These are phyloP conservation scores for Heliothis virescens DNA, from an alignment of 1,140 invertebrate species.

Conservation along the genomic window DNA sequence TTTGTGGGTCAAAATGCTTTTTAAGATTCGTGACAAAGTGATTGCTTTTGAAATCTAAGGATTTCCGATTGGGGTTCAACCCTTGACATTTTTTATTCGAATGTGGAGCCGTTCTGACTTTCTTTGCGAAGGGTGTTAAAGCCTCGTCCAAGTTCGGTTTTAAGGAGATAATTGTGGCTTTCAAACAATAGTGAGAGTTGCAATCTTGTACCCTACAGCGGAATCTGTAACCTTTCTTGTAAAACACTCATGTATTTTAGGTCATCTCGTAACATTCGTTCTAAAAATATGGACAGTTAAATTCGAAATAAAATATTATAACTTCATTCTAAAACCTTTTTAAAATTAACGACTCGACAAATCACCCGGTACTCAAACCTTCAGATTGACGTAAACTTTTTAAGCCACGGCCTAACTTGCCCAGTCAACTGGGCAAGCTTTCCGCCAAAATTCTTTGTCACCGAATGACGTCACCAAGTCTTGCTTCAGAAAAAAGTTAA, in stretches of 20 bases:
- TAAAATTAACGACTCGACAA: too few relatives aligned
- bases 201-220: too few relatives aligned
- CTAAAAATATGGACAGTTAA: too few relatives aligned
- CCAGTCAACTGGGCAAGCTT: background rate
- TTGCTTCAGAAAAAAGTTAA: slow-evolving; percentile 35
- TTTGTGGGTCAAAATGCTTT: slow-evolving; percentile 38
- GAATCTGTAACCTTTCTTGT: too few relatives aligned
- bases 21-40: slow-evolving; percentile 30
- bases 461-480: slow-evolving; percentile 12
- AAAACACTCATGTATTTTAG: too few relatives aligned
- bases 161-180: background rate
- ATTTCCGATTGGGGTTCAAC: slow-evolving; percentile 25
- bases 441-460: background rate
- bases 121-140: background rate
- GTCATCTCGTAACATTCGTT: too few relatives aligned
- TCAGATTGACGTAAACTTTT: too few relatives aligned
- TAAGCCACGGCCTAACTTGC: too few relatives aligned
- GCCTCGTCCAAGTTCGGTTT: background rate
- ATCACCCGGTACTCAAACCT: background rate
- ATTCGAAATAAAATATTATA: too few relatives aligned
- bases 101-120: slow-evolving; percentile 6
- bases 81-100: background rate
- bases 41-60: slow-evolving; percentile 44
- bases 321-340: too few relatives aligned
- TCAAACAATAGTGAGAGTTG: background rate